Base-by-base conservation (phyloP, 2,888 invertebrate species). In the Cacoxenus indagator region DNA sequence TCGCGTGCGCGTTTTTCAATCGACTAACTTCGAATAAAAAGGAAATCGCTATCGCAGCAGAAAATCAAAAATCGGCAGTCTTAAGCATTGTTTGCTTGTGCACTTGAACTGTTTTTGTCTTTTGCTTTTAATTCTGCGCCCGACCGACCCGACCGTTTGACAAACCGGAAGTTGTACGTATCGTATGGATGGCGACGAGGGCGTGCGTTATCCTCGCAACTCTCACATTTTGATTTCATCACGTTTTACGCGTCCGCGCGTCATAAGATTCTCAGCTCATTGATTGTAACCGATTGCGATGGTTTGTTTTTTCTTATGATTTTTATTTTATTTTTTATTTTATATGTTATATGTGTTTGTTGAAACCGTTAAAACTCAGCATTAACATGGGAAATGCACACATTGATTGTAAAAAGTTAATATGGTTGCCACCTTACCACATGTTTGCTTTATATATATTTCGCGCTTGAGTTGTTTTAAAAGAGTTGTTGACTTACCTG, bases 161-260 rank as follows among this genome's bases (percentile, higher is more conserved):
- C 22, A 3, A 19, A 37, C 59, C 29, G 59, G 59, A 59, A 59
- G 37, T 59, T 22, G 37, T 59, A 17, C 19, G 19, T 59, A 19
- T 51, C 22, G 22, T 51, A 17, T 19, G 22, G 51, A 51, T 51
- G 51, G 51, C 22, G 51, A 6, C 17, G 6, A 3, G 9, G 51
- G 17, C 19, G 31, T n/a, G 17, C 26, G 9, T 17, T n/a, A 6
- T 17, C n/a, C n/a, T n/a, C 57, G 17, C 17, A 17, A 31, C n/a
- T 37, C 19, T 29, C 19, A n/a, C n/a, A n/a, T 73, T 78, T 82
- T 80, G 83, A 80, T 83, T 76, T 76, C 69, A 77, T 83, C 84
- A 81, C 84, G 84, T 80, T 78, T 72, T 70, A 68, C 68, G 19
- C 62, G 37, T 37, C 14, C 43, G 61, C 22, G 24, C 17, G n/a